Base-by-base conservation (phyloP, 2,888 invertebrate species). In the Sabatieria punctata region DNA sequence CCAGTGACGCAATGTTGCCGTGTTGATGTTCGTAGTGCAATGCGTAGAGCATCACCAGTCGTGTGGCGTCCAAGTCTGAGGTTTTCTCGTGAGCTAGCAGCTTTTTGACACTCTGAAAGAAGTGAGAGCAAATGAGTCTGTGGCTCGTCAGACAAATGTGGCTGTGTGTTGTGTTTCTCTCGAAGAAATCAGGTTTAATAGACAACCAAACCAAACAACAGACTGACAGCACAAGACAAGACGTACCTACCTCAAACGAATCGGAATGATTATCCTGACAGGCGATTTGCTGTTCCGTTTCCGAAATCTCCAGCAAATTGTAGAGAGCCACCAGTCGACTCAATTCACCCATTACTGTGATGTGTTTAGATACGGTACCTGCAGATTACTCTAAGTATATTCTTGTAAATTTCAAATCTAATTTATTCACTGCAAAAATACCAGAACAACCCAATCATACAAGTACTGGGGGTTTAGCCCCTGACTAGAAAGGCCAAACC, bases 281-380 rank as follows among this genome's bases (percentile, higher is more conserved):
- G 24, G 85, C 82, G 45, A 73, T 60, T 70, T 86, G 85, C 69
- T 93, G 93, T 67, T 93, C 89, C 46, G 85, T 66, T 71, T 89
- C 91, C 0, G 88, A 88, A 6, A 95, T 79, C 64, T 85, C 84
- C 51, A 99, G 75, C 46, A 99, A 73, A 60, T 76, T 75, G 60
- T 82, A 75, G 38, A 75, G 75, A 27, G 75, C 77, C 39, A 95
- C 86, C 51, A 83, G 70, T 19, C 82, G 74, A 1, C 91, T 91
- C 53, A 99, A 72, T 70, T 95, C 93, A 1, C 91, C 88, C 45
- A 97, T 86, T 30, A 99, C 79, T 0, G 86, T 88, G 42, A 99
- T 84, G 71, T 99, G 97, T 67, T 95, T 97, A 4, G 88, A 79
- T 23, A 99, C 91, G 1, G 93, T 91, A 21, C 63, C 62, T 59